Base-by-base conservation (phyloP, 2,797 vertebrate species). In the Sylvilagus floridanus region DNA sequence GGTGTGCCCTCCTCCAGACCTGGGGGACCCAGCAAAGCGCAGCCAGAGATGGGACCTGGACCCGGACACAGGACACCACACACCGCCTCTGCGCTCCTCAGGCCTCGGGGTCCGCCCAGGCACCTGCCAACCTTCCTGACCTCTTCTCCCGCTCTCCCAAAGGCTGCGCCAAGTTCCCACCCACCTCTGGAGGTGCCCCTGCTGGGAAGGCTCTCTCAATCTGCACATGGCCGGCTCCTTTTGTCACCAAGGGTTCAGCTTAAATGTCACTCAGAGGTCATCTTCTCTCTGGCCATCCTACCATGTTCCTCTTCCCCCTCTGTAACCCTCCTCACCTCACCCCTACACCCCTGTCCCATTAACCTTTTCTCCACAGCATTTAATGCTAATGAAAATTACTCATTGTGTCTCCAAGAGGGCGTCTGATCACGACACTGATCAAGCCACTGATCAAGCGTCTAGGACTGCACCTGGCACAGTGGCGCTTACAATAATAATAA, bases 391-490 rank as follows among this genome's bases (percentile, higher is more conserved):
- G 7, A 30, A 77, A 92, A 88, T 47, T n/a, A 72, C 19, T 76
- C 42, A 78, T 75, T 73, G 83, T 84, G 62, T 84, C 42, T 89
- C 84, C 50, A 86, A 50, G 24, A 72, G 47, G 54, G 63, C 57
- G 37, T 86, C 50, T 85, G 50, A 95, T 83, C 35, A 81, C 82
- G 69, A 89, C 47, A 75, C 78, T 62, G 54, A 94, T 26, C 60
- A 22, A 57, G 71, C 5, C 47, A 75, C 78, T 62, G 54, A 94
- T 26, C 60, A 22, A 57, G 71, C 5, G 54, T 71, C 26, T 85
- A 86, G 47, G 85, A 68, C 63, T 76, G 22, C 24, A 65, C 28
- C 65, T 52, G 68, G 72, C 71, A 84, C 0, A 17, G 62, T n/a
- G 14, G 16, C 9, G 35, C 17, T 10, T 14, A 12, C 62, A 62